A percentile compares a stretch with the other conserved stretches of the same genome.
These are phyloP conservation scores for Eufriesea mexicana DNA, from an alignment of 1,140 invertebrate species.

Conservation along the genomic window DNA sequence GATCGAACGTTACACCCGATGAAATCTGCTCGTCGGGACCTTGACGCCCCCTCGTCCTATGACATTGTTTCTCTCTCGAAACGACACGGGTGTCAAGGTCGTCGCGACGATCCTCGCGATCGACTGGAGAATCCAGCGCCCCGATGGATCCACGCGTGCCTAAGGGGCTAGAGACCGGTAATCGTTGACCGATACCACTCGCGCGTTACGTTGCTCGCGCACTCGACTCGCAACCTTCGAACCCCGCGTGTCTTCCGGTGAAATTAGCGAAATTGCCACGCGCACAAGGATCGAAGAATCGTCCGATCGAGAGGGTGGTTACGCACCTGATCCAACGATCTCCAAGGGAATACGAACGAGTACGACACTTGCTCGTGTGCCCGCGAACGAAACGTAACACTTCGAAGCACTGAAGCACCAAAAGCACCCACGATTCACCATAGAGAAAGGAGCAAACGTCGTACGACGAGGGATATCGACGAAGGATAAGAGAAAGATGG, in stretches of 20 bases:
- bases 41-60: no score
- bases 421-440: conserved; percentile 41
- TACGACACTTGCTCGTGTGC: background rate
- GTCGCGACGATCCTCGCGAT: background rate
- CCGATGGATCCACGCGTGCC: background rate
- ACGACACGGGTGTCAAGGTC: conserved; percentile 23
- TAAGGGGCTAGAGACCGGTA: background rate
- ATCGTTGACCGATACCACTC: background rate
- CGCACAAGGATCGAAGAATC: background rate
- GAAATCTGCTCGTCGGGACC: no score
- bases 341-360: conserved; percentile 12
- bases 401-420: conserved; percentile 46
- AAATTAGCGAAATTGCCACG: background rate
- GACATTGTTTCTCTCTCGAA: background rate
- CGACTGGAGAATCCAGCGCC: no score
- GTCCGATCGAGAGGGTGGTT: background rate
- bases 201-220: background rate
- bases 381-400: conserved; percentile 31
- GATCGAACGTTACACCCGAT: background rate
- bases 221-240: background rate
- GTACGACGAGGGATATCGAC: background rate
- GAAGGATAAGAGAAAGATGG: no score
- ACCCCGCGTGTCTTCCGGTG: no score
- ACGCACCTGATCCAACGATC: conserved; percentile 25
- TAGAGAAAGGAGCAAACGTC: background rate